Evolutionary conservation across 2,113 vertebrate genomes (phyloP).

Genomic region (Natator depressus): DNA sequence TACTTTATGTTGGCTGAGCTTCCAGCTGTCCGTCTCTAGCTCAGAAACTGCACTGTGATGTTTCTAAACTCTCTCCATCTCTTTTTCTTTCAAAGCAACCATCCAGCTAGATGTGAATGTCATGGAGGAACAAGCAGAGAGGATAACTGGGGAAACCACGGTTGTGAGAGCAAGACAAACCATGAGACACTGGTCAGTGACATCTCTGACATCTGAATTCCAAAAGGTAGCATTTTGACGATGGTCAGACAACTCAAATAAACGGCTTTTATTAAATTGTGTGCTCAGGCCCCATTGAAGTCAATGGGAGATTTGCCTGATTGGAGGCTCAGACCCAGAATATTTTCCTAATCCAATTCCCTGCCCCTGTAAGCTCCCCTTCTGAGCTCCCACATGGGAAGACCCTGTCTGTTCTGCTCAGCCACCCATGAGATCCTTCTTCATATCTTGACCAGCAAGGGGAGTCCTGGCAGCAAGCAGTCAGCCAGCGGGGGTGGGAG

Average conservation of each 20-base stretch:
- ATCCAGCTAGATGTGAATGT: constrained; percentile 67
- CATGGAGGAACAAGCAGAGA: constrained; percentile 67
- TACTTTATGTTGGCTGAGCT: neutral
- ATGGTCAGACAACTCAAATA: too few relatives aligned
- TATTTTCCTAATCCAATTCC: too few relatives aligned
- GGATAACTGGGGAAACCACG: constrained; percentile 14
- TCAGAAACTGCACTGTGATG: neutral
- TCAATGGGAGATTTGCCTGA: too few relatives aligned
- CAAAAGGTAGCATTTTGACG: constrained; percentile 57
- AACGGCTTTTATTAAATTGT: too few relatives aligned
- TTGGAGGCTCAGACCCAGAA: too few relatives aligned
- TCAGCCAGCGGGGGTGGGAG: too few relatives aligned
- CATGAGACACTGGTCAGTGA: neutral
- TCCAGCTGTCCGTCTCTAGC: neutral
- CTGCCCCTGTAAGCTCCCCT: neutral
- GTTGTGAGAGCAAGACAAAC: constrained; percentile 56
- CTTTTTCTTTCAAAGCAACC: constrained; percentile 36
- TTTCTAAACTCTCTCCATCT: neutral
- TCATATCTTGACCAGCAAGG: too few relatives aligned
- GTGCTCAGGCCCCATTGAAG: too few relatives aligned
- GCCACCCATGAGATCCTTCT: too few relatives aligned
- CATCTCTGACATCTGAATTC: constrained; percentile 1
- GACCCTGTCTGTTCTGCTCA: too few relatives aligned
- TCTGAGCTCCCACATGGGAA: neutral
- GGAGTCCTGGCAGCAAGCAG: too few relatives aligned